Conservation (phyloP, 2,113 vertebrate species). For the Craseonycteris thonglongyai region DNA sequence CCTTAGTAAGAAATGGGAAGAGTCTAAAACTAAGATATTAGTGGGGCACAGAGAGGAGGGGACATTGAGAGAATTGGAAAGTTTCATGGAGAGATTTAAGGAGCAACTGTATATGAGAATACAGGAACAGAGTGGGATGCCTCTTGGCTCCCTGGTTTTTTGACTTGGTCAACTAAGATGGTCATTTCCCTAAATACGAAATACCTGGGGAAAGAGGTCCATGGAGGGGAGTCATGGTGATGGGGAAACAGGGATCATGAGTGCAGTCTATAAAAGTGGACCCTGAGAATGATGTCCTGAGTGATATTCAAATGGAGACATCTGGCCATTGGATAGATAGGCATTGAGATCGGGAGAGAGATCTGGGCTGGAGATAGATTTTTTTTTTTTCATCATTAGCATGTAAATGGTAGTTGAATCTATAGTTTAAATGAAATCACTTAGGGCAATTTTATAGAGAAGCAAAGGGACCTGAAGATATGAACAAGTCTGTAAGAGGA, state of each 20-base stretch:
- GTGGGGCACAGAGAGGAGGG: neutral
- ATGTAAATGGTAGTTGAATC: neutral
- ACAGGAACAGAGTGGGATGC: neutral
- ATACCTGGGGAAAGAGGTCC: neutral
- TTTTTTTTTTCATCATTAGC: neutral
- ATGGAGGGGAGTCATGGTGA: no score
- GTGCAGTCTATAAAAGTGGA: neutral
- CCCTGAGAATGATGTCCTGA: neutral
- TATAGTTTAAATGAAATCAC: neutral
- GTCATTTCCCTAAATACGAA: neutral
- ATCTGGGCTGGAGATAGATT: neutral
- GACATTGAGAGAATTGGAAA: neutral
- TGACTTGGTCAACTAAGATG: neutral
- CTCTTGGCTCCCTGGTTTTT: neutral
- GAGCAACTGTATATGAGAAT: neutral
- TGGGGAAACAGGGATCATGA: neutral
- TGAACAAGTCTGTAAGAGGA: neutral
- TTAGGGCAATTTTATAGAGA: neutral
- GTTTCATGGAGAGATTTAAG: neutral
- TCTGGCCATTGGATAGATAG: neutral
- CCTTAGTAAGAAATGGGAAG: neutral
- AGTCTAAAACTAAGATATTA: neutral
- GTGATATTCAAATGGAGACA: neutral
- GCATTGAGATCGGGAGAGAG: neutral
- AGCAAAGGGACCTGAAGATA: neutral